phyloP scores from a whole-genome alignment of 1,140 invertebrate species.

The Cyrtorhinus lividipennis region DNA sequence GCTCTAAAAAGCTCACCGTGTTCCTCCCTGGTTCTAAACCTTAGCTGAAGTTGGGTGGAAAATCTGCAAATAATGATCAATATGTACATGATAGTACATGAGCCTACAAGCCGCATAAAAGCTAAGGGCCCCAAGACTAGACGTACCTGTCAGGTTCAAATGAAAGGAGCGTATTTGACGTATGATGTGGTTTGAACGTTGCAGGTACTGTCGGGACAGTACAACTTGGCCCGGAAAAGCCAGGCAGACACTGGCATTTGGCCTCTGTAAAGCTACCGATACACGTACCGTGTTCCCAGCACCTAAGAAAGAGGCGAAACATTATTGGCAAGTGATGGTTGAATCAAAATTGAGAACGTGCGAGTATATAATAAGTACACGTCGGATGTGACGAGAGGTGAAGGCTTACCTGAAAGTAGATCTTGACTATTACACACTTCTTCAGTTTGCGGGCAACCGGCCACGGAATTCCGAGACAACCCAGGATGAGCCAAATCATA shows the following conservation, averaged over 20 bases:
- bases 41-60: constrained; percentile 77
- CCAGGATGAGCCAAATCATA: constrained; percentile 85
- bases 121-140: too few species aligned
- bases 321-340: background rate
- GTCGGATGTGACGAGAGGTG: too few species aligned
- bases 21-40: constrained; percentile 82
- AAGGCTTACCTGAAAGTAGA: constrained; percentile 39
- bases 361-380: too few species aligned
- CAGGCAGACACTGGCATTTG: constrained; percentile 80
- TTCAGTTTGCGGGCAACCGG: constrained; percentile 81
- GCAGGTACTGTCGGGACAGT: constrained; percentile 67
- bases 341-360: background rate
- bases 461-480: constrained; percentile 62
- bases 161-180: constrained; percentile 87
- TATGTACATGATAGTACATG: too few species aligned
- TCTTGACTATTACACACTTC: constrained; percentile 66
- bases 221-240: constrained; percentile 78
- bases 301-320: constrained; percentile 39
- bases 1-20: constrained; percentile 84
- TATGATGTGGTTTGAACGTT: constrained; percentile 82
- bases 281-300: constrained; percentile 84
- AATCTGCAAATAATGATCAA: constrained; percentile 36
- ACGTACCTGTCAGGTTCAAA: constrained; percentile 77
- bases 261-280: constrained; percentile 78
- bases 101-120: too few species aligned